Conservation (phyloP, 2,888 invertebrate genomes). For the Nowickia ferox region DNA sequence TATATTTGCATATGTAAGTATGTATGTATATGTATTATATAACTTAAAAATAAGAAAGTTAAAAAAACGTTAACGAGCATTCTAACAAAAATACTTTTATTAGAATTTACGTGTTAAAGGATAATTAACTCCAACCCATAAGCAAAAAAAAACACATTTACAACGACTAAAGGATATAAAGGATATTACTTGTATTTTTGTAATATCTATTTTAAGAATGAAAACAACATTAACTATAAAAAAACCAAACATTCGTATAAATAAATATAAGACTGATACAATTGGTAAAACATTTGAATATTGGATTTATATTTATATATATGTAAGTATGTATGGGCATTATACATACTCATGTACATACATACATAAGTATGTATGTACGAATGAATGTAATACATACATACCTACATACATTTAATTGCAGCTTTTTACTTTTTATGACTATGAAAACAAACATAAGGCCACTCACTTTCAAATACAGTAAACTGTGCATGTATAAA, state of each 20-base stretch:
- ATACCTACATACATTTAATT: constrained; percentile 16
- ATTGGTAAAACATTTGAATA: constrained; percentile 49
- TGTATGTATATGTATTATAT: not conserved
- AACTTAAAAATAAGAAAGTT: not conserved
- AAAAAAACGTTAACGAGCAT: constrained; percentile 4
- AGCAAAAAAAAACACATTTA: constrained; percentile 9
- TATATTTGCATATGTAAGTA: not conserved
- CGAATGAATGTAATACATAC: too few relatives aligned
- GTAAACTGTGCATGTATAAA: not conserved
- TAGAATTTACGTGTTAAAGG: constrained; percentile 63
- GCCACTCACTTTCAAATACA: not conserved
- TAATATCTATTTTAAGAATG: constrained; percentile 66
- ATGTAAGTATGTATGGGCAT: not conserved
- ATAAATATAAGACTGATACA: constrained; percentile 53
- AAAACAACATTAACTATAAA: constrained; percentile 9
- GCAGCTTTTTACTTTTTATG: constrained; percentile 10
- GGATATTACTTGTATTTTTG: constrained; percentile 59
- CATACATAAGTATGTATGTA: not conserved
- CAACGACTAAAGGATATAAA: constrained; percentile 37
- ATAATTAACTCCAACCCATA: constrained; percentile 63
- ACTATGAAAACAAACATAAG: constrained; percentile 17
- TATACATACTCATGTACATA: too few relatives aligned
- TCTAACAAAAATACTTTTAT: constrained; percentile 54
- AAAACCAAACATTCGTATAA: not conserved
- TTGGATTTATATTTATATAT: not conserved